Conservation (phyloP, 2,797 vertebrate genomes). For the Smutsia gigantea region DNA sequence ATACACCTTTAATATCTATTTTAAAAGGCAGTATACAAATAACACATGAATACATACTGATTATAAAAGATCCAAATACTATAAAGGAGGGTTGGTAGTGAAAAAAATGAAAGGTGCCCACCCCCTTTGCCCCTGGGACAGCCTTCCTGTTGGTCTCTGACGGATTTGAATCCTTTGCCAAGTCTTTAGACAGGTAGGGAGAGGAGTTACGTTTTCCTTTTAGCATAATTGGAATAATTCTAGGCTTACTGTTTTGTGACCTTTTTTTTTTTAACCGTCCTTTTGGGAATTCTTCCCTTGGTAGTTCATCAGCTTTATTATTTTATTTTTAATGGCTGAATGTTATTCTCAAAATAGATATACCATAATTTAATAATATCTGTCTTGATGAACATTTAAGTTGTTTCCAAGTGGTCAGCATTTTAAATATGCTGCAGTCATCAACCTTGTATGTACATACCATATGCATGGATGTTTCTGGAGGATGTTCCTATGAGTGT, state of each 20-base stretch:
- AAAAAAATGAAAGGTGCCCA: background rate
- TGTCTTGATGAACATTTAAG: background rate
- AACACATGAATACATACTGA: background rate
- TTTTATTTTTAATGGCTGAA: background rate
- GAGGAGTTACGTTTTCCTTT: background rate
- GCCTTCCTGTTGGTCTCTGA: background rate
- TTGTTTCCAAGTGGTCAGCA: background rate
- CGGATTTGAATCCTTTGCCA: background rate
- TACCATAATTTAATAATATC: background rate
- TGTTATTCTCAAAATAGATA: background rate
- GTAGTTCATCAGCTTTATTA: background rate
- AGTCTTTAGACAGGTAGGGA: background rate
- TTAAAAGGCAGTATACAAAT: background rate
- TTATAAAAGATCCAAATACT: background rate
- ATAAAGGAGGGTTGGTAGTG: background rate
- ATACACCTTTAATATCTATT: background rate
- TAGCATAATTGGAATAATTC: background rate
- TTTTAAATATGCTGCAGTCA: background rate
- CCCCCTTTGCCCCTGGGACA: too few species aligned
- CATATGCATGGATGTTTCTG: background rate
- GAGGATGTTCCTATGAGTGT: background rate
- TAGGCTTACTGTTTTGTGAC: background rate
- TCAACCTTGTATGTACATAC: background rate
- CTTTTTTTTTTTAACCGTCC: background rate
- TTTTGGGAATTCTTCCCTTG: background rate